These are phyloP conservation scores for Chionomys nivalis DNA, from an alignment of 2,113 vertebrate genomes.

Conservation along the genomic window DNA sequence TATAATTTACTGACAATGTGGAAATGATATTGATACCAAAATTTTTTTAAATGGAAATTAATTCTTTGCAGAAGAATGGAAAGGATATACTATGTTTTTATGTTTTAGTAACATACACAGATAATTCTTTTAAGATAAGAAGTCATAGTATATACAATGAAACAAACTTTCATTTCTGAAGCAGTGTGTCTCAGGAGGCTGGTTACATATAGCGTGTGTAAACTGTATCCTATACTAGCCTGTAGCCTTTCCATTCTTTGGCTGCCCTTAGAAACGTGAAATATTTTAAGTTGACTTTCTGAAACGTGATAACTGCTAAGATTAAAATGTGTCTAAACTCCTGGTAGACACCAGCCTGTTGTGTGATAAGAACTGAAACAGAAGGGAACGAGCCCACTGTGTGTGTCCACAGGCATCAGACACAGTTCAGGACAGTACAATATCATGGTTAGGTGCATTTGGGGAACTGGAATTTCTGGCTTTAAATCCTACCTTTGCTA, in stretches of 20 bases:
- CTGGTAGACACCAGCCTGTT: neutral
- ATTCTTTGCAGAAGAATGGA: neutral
- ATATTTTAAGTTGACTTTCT: neutral
- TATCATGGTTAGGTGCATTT: neutral
- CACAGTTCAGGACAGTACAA: neutral
- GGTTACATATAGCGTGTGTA: neutral
- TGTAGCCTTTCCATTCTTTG: neutral
- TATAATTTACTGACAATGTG: neutral
- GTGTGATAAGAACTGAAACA: neutral
- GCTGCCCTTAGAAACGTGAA: neutral
- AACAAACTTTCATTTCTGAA: slow-evolving; percentile 21
- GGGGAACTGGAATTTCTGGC: neutral
- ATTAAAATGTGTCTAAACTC: neutral
- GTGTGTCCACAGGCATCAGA: neutral
- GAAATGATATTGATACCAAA: neutral
- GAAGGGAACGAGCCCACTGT: neutral
- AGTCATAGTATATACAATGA: neutral
- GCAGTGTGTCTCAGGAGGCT: neutral
- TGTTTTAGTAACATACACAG: neutral
- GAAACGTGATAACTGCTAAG: neutral
- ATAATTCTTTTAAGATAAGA: slow-evolving; percentile 20
- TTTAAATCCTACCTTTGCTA: neutral
- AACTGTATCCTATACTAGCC: no score
- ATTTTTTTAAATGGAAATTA: slow-evolving; percentile 22
- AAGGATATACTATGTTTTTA: neutral